Conservation (phyloP, 2,113 vertebrate genomes). For the Chunga burmeisteri region DNA sequence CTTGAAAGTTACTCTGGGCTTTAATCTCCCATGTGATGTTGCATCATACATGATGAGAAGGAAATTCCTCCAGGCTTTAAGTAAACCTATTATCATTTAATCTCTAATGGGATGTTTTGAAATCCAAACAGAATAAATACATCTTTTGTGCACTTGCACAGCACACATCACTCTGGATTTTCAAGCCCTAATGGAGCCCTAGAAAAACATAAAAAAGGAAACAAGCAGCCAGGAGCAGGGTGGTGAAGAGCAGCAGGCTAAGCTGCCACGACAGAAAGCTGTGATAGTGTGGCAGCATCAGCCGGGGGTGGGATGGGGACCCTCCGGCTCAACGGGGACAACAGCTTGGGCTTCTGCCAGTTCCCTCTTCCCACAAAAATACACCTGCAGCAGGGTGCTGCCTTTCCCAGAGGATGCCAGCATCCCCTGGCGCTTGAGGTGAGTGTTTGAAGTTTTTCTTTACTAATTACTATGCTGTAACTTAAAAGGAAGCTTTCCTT, state of each 20-base stretch:
- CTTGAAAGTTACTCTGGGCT: constrained; percentile 31
- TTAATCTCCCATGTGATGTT: constrained; percentile 43
- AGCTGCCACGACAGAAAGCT: background rate
- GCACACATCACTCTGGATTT: background rate
- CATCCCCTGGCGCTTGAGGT: background rate
- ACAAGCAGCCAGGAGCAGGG: background rate
- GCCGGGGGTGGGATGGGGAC: fast-evolving
- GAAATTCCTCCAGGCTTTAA: constrained; percentile 28
- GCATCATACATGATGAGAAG: constrained; percentile 35
- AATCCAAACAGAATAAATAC: background rate
- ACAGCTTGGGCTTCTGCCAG: background rate
- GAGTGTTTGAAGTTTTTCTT: background rate
- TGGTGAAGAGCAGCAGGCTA: background rate
- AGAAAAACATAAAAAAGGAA: background rate
- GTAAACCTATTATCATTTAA: constrained; percentile 66
- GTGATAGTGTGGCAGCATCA: background rate
- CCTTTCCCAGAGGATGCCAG: background rate
- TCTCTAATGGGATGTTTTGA: constrained; percentile 11
- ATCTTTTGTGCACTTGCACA: background rate
- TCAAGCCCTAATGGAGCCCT: background rate
- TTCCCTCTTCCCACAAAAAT: background rate
- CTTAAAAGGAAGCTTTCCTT: background rate
- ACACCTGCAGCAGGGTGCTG: background rate
- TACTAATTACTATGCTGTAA: background rate
- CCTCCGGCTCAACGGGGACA: background rate